Evolutionary conservation across 2,888 invertebrate genomes (phyloP).

Genomic region (Melieria crassipennis): DNA sequence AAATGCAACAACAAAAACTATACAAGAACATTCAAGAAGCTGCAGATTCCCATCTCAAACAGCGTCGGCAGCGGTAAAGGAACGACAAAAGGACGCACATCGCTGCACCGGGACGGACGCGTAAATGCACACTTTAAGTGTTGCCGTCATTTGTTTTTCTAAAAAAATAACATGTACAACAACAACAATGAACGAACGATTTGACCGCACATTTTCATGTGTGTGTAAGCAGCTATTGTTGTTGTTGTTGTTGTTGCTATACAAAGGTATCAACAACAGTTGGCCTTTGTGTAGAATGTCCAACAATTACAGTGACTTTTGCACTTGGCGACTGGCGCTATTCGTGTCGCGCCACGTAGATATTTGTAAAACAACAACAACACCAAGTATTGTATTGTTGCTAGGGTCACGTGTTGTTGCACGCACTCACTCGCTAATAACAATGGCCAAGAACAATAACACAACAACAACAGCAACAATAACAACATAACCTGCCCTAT

Average conservation of each 20-base stretch:
- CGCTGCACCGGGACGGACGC: not conserved
- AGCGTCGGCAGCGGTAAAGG: no score
- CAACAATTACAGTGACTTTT: conserved; percentile 39
- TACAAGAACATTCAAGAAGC: no score
- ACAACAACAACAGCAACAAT: no score
- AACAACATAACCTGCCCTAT: no score
- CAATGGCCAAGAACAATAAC: no score
- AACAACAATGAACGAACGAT: not conserved
- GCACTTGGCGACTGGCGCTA: conserved; percentile 36
- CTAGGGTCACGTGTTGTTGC: no score
- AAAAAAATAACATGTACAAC: conserved; percentile 6
- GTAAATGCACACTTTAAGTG: conserved; percentile 26
- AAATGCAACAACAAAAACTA: conserved; percentile 20
- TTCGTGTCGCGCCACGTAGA: conserved; percentile 26
- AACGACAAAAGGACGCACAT: no score
- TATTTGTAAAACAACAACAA: not conserved
- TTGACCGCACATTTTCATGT: not conserved
- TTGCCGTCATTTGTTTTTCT: conserved; percentile 26
- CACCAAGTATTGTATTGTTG: no score
- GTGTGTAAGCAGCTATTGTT: not conserved
- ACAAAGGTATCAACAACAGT: conserved; percentile 4
- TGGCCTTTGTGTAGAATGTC: conserved; percentile 11
- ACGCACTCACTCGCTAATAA: no score
- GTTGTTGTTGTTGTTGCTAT: conserved; percentile 6
- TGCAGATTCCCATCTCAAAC: no score